Evolutionary conservation across 2,797 vertebrate genomes (phyloP).

Genomic region (Muscicapa comitata): DNA sequence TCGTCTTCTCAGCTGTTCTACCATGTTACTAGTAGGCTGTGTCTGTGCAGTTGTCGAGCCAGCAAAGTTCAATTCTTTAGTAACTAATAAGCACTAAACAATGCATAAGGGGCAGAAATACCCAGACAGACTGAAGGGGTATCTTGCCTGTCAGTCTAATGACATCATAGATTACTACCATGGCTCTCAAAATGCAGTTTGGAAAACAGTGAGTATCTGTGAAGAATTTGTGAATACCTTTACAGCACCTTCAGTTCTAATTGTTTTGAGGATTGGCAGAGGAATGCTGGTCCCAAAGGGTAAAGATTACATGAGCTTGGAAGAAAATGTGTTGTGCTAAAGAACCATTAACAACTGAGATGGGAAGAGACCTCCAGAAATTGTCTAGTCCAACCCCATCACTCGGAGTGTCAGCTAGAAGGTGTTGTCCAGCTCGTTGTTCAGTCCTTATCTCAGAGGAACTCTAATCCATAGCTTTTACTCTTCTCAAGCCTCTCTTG

Average conservation of each 20-base stretch:
- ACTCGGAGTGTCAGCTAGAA: not conserved
- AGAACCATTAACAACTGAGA: not conserved
- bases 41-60: not conserved
- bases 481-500: not conserved
- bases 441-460: not conserved
- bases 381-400: not conserved
- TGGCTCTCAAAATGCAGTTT: not conserved
- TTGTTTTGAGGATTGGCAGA: not conserved
- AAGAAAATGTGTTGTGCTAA: not conserved
- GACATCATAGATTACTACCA: not conserved
- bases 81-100: not conserved
- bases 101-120: not conserved
- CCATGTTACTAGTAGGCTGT: not conserved
- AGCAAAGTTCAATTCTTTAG: not conserved
- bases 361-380: not conserved
- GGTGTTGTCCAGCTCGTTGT: rapidly evolving
- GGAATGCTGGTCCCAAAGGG: not conserved
- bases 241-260: not conserved
- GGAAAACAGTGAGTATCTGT: not conserved
- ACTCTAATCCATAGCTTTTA: not conserved
- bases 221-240: not conserved
- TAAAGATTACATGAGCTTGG: not conserved
- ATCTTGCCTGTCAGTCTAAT: not conserved
- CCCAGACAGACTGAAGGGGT: not conserved
- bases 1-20: not conserved